Conservation (phyloP, 2,888 invertebrate species). For the Dastarcus helophoroides region DNA sequence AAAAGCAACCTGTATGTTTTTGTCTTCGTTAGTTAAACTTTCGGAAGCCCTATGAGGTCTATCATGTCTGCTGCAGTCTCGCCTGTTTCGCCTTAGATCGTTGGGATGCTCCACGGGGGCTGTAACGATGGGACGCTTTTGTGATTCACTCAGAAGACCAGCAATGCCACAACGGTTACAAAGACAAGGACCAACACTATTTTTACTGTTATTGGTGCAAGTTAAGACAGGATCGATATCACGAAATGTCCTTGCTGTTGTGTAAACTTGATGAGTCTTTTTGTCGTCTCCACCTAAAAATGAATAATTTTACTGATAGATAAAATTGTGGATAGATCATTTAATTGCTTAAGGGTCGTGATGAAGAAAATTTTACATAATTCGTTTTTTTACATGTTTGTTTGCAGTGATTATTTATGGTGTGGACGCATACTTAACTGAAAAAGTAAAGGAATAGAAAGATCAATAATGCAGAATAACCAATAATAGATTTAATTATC, state of each 20-base stretch:
- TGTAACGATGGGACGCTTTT: constrained; percentile 28
- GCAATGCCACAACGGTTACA: constrained; percentile 34
- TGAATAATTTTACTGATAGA: too few species aligned
- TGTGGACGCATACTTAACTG: too few species aligned
- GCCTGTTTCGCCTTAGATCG: constrained; percentile 7
- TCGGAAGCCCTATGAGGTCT: constrained; percentile 5
- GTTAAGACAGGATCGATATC: constrained; percentile 23
- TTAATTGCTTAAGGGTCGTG: too few species aligned
- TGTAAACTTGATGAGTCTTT: constrained; percentile 24
- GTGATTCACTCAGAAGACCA: constrained; percentile 31
- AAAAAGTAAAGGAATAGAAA: too few species aligned
- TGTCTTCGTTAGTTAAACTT: constrained; percentile 5
- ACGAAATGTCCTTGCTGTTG: constrained; percentile 24
- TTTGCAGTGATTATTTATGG: too few species aligned
- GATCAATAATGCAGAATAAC: too few species aligned
- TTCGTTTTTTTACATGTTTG: too few species aligned
- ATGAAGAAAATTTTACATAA: too few species aligned
- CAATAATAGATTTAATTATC: too few species aligned
- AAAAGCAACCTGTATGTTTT: constrained; percentile 2
- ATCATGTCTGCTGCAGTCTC: constrained; percentile 6
- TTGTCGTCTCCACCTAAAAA: constrained; percentile 13
- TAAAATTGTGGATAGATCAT: too few species aligned
- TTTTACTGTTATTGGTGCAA: constrained; percentile 23
- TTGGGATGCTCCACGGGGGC: constrained; percentile 10
- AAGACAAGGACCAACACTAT: constrained; percentile 24